A percentile compares a stretch with the other conserved stretches of the same genome.
Conservation (phyloP, 2,797 vertebrate genomes). For the Poliocrania exsul region DNA sequence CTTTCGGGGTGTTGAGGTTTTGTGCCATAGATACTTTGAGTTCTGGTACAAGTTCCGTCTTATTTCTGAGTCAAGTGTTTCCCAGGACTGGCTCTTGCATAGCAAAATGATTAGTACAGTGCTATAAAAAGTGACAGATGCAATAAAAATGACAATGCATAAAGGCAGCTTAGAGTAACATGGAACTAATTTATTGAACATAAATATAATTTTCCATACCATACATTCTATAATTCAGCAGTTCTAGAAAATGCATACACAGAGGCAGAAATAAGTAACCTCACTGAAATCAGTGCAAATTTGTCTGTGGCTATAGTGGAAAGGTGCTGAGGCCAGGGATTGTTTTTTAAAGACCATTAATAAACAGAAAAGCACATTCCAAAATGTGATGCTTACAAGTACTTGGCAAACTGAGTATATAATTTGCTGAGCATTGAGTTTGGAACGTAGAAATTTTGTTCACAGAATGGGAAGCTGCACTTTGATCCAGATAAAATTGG, state of each 20-base stretch:
- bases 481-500: neutral
- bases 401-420: neutral
- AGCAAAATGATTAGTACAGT: neutral
- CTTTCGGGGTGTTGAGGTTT: neutral
- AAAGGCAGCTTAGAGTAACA: slow-evolving; percentile 4
- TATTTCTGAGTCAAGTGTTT: neutral
- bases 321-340: neutral
- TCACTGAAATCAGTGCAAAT: neutral
- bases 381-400: neutral
- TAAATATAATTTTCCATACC: neutral
- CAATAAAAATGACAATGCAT: slow-evolving; percentile 18
- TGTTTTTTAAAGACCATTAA: neutral
- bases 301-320: neutral
- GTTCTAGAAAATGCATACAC: neutral
- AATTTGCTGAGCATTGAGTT: neutral
- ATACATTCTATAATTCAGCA: slow-evolving; percentile 34
- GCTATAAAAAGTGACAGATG: neutral
- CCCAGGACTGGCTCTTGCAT: neutral
- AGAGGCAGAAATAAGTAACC: neutral
- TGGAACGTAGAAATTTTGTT: neutral
- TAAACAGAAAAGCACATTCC: neutral
- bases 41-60: neutral
- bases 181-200: slow-evolving; percentile 42
- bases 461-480: neutral
- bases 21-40: neutral